phyloP scores from a whole-genome alignment of 2,113 vertebrate species.

The Scomber colias region DNA sequence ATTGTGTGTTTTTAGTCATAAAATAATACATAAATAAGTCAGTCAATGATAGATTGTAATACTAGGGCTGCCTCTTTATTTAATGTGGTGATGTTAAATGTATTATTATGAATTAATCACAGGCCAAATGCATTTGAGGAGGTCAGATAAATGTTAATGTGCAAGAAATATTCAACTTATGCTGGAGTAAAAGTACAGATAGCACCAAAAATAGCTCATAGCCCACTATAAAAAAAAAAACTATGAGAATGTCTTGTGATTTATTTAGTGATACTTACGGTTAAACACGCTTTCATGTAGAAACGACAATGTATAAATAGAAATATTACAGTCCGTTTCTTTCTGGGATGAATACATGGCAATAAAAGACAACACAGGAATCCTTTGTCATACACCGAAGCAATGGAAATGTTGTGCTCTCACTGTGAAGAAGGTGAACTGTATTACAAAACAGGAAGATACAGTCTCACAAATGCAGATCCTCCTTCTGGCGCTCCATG shows the following conservation, averaged over 20 bases:
- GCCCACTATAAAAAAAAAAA: background rate
- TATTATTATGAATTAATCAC: too few species aligned
- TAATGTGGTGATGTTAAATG: too few species aligned
- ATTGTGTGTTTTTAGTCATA: too few species aligned
- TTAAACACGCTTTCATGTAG: background rate
- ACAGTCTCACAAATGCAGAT: background rate
- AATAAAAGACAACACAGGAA: background rate
- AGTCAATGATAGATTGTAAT: too few species aligned
- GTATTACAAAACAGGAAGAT: constrained; percentile 11
- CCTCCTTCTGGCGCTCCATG: background rate
- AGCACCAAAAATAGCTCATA: background rate
- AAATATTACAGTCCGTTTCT: background rate
- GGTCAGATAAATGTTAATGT: background rate
- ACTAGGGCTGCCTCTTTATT: too few species aligned
- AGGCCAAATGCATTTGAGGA: too few species aligned
- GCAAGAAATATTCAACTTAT: background rate
- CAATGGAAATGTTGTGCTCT: too few species aligned
- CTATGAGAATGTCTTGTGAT: background rate
- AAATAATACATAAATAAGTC: too few species aligned
- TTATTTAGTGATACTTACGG: background rate
- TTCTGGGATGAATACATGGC: background rate
- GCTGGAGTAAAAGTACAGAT: too few species aligned
- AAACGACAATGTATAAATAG: background rate
- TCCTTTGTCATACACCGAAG: background rate
- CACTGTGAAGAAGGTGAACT: background rate